These are phyloP conservation scores for Glaucomys volans DNA, from an alignment of 2,113 vertebrate species.

Conservation along the genomic window DNA sequence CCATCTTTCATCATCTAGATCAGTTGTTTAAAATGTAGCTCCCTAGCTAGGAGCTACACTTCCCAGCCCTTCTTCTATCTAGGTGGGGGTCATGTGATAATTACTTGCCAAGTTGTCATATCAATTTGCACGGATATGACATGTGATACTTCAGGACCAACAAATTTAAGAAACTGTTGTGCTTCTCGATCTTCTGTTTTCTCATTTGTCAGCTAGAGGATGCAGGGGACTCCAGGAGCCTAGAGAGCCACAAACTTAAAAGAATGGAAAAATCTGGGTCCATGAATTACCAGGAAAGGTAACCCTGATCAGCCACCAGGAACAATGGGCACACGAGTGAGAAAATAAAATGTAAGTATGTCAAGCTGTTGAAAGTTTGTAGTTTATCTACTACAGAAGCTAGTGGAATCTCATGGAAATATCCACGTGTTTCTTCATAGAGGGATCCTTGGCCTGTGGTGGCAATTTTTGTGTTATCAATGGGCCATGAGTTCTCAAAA, in stretches of 20 bases:
- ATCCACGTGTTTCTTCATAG: background rate
- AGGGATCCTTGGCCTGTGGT: too few relatives aligned
- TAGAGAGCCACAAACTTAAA: background rate
- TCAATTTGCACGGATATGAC: background rate
- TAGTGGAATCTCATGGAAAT: background rate
- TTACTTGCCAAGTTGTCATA: too few relatives aligned
- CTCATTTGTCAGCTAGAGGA: background rate
- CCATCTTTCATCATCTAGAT: background rate
- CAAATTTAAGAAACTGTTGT: too few relatives aligned
- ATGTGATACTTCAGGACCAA: too few relatives aligned
- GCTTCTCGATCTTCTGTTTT: background rate
- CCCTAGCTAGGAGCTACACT: background rate
- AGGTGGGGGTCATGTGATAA: background rate
- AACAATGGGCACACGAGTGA: background rate
- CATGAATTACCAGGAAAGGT: background rate
- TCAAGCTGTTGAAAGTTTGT: background rate
- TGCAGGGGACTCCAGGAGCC: background rate
- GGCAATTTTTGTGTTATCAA: background rate
- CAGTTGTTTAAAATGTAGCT: background rate
- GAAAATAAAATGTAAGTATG: background rate
- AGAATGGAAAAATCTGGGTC: background rate
- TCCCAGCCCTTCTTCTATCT: background rate
- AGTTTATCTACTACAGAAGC: background rate
- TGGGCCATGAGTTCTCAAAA: background rate
- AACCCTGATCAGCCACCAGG: background rate